Percentiles rank a stretch among this genome's conserved stretches.
These are phyloP conservation scores for Hydroisotoma schaefferi DNA, from an alignment of 2,888 invertebrate genomes.

Conservation along the genomic window DNA sequence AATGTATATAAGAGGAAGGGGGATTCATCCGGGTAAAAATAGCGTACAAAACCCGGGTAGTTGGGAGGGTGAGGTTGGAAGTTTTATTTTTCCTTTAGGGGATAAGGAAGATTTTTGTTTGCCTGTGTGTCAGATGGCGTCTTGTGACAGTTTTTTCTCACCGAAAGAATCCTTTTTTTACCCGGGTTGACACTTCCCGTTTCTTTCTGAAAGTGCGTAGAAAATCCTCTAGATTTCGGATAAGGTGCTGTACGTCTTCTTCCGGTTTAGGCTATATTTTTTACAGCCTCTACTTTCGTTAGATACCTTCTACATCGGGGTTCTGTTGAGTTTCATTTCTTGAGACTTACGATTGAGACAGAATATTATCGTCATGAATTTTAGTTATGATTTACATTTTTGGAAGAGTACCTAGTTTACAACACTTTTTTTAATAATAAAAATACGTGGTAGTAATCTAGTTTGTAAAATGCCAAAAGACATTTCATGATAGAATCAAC, in stretches of 20 bases:
- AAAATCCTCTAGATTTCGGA: conserved; percentile 4
- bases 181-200: background rate
- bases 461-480: too few species aligned
- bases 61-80: conserved; percentile 5
- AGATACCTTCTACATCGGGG: too few species aligned
- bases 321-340: too few species aligned
- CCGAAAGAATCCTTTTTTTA: conserved; percentile 12
- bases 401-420: too few species aligned
- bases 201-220: background rate
- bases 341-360: too few species aligned
- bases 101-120: conserved; percentile 29
- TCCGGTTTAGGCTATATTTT: background rate
- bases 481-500: too few species aligned
- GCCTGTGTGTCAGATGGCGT: conserved; percentile 46
- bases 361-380: too few species aligned
- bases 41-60: background rate
- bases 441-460: too few species aligned
- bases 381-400: too few species aligned
- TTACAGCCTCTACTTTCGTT: conserved; percentile 1
- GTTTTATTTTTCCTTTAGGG: conserved; percentile 19
- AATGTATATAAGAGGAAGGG: background rate
- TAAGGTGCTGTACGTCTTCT: too few species aligned
- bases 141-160: conserved; percentile 38
- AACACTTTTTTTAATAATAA: too few species aligned
- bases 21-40: background rate